Conservation (phyloP, 2,888 invertebrate genomes). For the Lasioglossum lativentre region DNA sequence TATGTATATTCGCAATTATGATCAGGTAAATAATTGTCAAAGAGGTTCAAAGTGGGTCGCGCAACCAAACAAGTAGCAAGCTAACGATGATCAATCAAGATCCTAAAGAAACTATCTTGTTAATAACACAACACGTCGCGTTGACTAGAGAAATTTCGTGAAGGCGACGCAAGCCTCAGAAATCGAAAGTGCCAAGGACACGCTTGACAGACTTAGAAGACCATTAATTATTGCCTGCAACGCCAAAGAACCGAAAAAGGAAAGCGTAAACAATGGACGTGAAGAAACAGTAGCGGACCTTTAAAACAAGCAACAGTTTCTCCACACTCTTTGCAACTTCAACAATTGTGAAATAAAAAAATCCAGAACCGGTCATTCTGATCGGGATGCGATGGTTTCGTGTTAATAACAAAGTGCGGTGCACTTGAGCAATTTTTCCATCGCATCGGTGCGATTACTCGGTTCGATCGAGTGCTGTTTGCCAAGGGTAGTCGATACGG, state of each 20-base stretch:
- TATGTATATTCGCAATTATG: background rate
- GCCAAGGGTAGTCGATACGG: constrained; percentile 15
- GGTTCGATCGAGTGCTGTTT: constrained; percentile 7
- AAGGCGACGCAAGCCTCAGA: background rate
- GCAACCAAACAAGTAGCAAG: background rate
- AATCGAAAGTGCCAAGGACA: background rate
- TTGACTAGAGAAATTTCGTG: background rate
- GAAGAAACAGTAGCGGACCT: background rate
- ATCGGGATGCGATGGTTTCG: background rate
- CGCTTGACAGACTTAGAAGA: background rate
- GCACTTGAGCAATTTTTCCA: background rate
- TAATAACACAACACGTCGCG: background rate
- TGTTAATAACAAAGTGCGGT: background rate
- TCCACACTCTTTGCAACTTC: background rate
- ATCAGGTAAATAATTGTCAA: background rate
- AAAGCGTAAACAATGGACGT: background rate
- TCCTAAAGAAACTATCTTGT: background rate
- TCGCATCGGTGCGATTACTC: background rate
- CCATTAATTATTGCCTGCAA: background rate
- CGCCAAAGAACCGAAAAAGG: background rate
- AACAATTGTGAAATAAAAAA: background rate
- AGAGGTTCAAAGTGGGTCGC: background rate
- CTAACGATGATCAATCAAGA: background rate
- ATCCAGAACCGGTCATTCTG: background rate
- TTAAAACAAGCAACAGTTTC: background rate